Conservation (phyloP, 2,888 invertebrate species). For the Diadegma fenestrale region DNA sequence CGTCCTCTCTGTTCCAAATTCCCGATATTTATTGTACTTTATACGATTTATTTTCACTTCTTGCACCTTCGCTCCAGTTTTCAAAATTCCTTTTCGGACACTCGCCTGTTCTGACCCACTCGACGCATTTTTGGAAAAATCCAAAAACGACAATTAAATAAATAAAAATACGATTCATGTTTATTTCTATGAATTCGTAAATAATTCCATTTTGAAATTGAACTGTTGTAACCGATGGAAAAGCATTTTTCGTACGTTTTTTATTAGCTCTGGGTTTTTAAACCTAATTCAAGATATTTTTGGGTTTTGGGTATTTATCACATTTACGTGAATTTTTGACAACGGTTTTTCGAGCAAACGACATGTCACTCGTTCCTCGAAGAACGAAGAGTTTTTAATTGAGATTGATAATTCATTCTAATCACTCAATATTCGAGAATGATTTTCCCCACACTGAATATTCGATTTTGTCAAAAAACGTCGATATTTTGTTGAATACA, state of each 20-base stretch:
- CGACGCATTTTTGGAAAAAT: background rate
- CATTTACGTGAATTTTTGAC: background rate
- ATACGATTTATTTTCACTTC: constrained; percentile 19
- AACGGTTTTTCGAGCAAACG: constrained; percentile 15
- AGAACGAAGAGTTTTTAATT: constrained; percentile 9
- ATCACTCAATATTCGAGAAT: background rate
- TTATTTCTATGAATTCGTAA: background rate
- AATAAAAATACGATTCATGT: background rate
- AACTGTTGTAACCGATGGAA: background rate
- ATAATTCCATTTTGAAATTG: background rate
- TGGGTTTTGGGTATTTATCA: background rate
- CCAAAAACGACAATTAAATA: background rate
- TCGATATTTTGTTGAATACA: too few relatives aligned
- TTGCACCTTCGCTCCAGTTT: constrained; percentile 4
- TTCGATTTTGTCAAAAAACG: too few relatives aligned
- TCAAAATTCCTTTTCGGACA: background rate
- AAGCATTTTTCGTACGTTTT: background rate
- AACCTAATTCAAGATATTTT: background rate
- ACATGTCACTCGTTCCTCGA: background rate
- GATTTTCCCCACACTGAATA: too few relatives aligned
- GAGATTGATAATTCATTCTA: background rate
- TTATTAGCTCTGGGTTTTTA: background rate
- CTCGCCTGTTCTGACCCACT: background rate
- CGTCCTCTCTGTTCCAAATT: constrained; percentile 19
- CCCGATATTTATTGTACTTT: constrained; percentile 35